Conservation (phyloP, 2,113 vertebrate species). For the Oplegnathus fasciatus region DNA sequence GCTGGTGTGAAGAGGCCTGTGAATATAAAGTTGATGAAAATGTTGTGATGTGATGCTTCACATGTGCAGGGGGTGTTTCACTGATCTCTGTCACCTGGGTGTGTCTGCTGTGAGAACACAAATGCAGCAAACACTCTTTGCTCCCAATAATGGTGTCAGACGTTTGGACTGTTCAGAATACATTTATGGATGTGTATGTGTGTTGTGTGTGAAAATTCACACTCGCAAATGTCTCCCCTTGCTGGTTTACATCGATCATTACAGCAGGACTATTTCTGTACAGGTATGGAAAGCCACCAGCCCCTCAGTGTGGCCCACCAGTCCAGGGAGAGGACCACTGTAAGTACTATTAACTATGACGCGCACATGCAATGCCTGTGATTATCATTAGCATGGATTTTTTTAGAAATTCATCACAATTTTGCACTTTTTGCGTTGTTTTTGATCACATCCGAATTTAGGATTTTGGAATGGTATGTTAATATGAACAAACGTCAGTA, state of each 20-base stretch:
- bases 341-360: conserved; percentile 87
- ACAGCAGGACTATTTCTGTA: conserved; percentile 33
- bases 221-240: conserved; percentile 35
- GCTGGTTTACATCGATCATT: conserved; percentile 16
- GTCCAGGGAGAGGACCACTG: conserved; percentile 91
- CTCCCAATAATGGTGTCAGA: neutral
- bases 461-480: too few relatives aligned
- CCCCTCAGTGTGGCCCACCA: conserved; percentile 90
- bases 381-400: neutral
- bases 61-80: neutral
- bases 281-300: conserved; percentile 88
- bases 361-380: neutral
- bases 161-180: neutral
- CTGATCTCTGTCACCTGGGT: neutral
- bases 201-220: conserved; percentile 10
- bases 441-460: neutral
- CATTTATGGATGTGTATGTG: neutral
- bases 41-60: neutral
- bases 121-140: neutral
- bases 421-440: neutral
- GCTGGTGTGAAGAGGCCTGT: neutral
- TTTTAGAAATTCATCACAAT: neutral
- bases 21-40: neutral
- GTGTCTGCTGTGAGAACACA: neutral
- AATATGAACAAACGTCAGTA: too few relatives aligned